Evolutionary conservation across 2,888 invertebrate genomes (phyloP), one percentile per base, ranked within the genome.

Genomic region (Cloeon dipterum): DNA sequence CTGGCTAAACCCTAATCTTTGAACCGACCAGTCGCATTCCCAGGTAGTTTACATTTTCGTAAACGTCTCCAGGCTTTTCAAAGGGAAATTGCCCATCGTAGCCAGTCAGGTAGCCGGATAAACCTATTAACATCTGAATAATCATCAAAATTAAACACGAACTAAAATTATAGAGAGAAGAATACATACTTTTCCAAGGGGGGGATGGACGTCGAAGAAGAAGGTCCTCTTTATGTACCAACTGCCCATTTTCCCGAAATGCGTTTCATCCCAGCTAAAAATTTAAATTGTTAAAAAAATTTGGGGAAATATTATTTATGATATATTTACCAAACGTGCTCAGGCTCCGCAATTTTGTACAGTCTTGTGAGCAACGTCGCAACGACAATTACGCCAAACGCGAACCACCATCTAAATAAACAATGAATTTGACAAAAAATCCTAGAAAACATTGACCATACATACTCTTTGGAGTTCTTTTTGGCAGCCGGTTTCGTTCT

Each of bases 161-260:
- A 19, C 18, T 20, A 14, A 5, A 4, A 7, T 36, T 14, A 36
- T 39, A n/a, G 36, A 39, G 42, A 32, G 36, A 34, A 21, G 4
- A n/a, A 36, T 18, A 21, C 16, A 13, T 65, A 88, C 89, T 69
- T 94, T 94, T 48, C 93, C 94, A 36, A 93, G 64, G 16, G 94
- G 93, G 40, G 94, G 94, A 62, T 94, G 94, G 2, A 94, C 94
- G 62, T 94, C 94, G 60, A 94, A 94, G 61, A 94, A 94, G 57
- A 93, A 93, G 39, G 91, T 91, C 46, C 86, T 68, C 49, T 93
- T 94, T 44, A 94, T 91, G 51, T 94, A 94, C 89, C 91, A 94
- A 52, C 88, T 89, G 2, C 83, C 89, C 89, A 94, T 93, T 68
- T 94, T 94, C 1, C 93, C 93, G 66, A 94, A 94, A 62, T 94